These are phyloP conservation scores for Mythimna ferrago DNA, from an alignment of 2,888 invertebrate genomes.

Conservation along the genomic window DNA sequence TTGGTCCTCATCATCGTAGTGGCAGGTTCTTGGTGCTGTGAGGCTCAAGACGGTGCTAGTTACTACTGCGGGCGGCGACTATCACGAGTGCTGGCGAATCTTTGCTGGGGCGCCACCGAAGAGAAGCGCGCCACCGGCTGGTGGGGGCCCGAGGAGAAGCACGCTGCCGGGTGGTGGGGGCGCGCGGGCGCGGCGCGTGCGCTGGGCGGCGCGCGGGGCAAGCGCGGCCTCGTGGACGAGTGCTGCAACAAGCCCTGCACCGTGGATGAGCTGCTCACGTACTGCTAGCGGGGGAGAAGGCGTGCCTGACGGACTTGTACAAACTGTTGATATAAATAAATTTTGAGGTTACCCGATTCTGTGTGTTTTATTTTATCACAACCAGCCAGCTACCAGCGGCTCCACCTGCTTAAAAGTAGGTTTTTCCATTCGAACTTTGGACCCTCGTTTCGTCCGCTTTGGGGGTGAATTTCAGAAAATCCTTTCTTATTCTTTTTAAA, in stretches of 20 bases:
- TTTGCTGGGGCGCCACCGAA: constrained; percentile 40
- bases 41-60: constrained; percentile 27
- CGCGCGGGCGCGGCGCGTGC: constrained; percentile 9
- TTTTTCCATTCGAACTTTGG: no score
- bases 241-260: constrained; percentile 71
- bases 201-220: constrained; percentile 52
- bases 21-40: constrained; percentile 24
- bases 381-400: no score
- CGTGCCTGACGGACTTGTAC: constrained; percentile 8
- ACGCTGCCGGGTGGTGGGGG: constrained; percentile 29
- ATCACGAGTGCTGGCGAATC: constrained; percentile 29
- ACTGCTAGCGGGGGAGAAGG: constrained; percentile 51
- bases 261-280: constrained; percentile 61
- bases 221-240: constrained; percentile 63
- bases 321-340: background rate
- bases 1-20: constrained; percentile 34
- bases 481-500: no score
- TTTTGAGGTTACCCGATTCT: background rate
- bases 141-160: constrained; percentile 33
- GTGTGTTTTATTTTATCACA: background rate
- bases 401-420: no score
- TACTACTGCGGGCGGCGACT: constrained; percentile 53
- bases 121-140: constrained; percentile 46
- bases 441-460: no score
- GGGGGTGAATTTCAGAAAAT: no score